These are phyloP conservation scores for Nemotelus pantherinus DNA, from an alignment of 2,888 invertebrate species.

Conservation along the genomic window DNA sequence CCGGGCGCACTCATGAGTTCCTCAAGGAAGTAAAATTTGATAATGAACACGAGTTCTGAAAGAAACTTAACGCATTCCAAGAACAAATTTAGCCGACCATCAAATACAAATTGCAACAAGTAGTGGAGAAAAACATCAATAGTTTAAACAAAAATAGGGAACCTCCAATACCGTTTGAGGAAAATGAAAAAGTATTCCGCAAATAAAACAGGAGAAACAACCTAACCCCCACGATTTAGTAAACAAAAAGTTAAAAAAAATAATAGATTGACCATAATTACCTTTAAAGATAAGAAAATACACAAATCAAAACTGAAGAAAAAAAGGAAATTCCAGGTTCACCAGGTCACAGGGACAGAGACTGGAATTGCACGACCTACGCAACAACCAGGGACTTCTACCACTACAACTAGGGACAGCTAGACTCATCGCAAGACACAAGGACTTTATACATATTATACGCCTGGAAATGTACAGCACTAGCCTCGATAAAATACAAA, in stretches of 20 bases:
- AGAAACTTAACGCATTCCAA: constrained; percentile 30
- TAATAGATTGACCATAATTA: not conserved
- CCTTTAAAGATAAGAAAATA: not conserved
- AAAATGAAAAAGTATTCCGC: not conserved
- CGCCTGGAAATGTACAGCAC: too few species aligned
- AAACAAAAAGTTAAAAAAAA: too few species aligned
- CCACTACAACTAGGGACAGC: too few species aligned
- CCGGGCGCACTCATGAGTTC: constrained; percentile 15
- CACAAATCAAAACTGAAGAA: too few species aligned
- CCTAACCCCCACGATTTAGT: not conserved
- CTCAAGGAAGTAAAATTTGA: constrained; percentile 24
- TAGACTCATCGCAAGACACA: too few species aligned
- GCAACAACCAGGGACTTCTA: too few species aligned
- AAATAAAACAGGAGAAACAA: not conserved
- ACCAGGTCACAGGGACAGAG: too few species aligned
- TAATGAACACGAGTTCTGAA: constrained; percentile 32
- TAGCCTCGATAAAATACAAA: too few species aligned
- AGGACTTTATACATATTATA: too few species aligned
- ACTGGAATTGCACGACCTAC: too few species aligned
- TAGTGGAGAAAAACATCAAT: not conserved
- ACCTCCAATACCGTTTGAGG: not conserved
- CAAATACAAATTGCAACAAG: not conserved
- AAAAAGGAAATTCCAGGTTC: too few species aligned
- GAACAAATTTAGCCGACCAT: constrained; percentile 14
- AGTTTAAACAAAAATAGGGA: constrained; percentile 18